Base-by-base conservation (phyloP, 2,797 vertebrate genomes). In the Microchirus variegatus region DNA sequence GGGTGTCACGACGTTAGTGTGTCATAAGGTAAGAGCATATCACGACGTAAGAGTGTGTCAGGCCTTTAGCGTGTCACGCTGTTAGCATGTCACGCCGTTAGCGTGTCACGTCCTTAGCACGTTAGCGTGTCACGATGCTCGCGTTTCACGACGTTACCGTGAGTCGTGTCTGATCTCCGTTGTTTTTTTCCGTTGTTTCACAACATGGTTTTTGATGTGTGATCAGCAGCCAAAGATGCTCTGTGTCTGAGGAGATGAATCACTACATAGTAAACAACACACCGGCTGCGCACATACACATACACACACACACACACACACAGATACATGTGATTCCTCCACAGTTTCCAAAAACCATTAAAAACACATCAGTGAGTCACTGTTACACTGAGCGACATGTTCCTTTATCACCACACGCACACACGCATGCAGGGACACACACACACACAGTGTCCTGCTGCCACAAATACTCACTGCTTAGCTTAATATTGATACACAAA, bases 191-290 rank as follows among this genome's bases (percentile, higher is more conserved):
- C 12, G 13, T 41, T 16, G 57, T 42, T 6, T 63, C 54, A 3
- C 67, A 44, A 66, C 45, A 9, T 73, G 13, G 0, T 17, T 66
- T 78, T 65, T 78, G 81, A 80, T 65, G 76, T 80, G 73, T 66
- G 63, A 71, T 31, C 46, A 38, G 66, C 74, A 40, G 59, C 63
- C 72, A 65, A 57, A 81, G 83, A 79, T 80, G 68, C 66, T 81
- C 69, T 59, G 14, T 46, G 67, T 70, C 43, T 63, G 64, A 13
- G 22, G 16, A 46, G 80, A 86, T 82, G 82, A 81, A 50, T 87
- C 84, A 81, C 79, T 70, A n/a, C 0, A 14, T 72, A 81, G 82
- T 79, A 80, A 84, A 81, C 53, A 79, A 11, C 48, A 42, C 44
- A 61, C 78, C 81, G 73, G 74, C 52, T 69, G 73, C 42, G 72